Base-by-base conservation (phyloP, 1,140 invertebrate species). In the Drosophila kanapiae region DNA sequence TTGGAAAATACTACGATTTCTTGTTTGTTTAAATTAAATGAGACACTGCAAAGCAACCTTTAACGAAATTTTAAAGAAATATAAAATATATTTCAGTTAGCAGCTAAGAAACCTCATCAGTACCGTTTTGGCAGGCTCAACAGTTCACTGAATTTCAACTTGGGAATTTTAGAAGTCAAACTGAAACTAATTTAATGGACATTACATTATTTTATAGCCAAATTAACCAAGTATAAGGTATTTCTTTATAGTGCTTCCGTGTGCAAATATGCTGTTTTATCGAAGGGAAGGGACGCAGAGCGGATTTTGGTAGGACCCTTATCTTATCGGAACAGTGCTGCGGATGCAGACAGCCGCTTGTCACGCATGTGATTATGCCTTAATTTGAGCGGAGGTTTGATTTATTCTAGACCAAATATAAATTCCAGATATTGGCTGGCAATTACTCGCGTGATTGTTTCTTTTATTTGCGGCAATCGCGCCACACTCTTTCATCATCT, bases 301-400 rank as follows among this genome's bases (percentile, higher is more conserved):
- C n/a, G 29, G 40, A n/a, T 43, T 31, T 57, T 14, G 62, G 48
- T 47, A 56, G 57, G 51, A 57, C 16, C 18, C 27, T 51, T 83
- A 91, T 90, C 85, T 91, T 71, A 91, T 90, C 86, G 3, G 2
- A 31, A 11, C 18, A 53, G 35, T 62, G 56, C 29, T 38, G 69
- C 29, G 49, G 69, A 56, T 60, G 60, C 63, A 75, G 82, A 85
- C 86, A 91, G 75, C 29, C 71, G 72, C 82, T 69, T 90, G 86
- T 90, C 86, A 90, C 86, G 86, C 86, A 74, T 79, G 67, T 87
- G 91, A 91, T 91, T 91, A 91, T 91, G 83, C 80, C 78, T 79
- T 87, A 87, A 91, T 91, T 84, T 87, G 61, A 78, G 45, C 54
- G 60, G 42, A 56, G 61, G 56, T 87, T 80, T 91, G 87, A 91